phyloP scores from a whole-genome alignment of 2,888 invertebrate species.

The Erebia epiphron region DNA sequence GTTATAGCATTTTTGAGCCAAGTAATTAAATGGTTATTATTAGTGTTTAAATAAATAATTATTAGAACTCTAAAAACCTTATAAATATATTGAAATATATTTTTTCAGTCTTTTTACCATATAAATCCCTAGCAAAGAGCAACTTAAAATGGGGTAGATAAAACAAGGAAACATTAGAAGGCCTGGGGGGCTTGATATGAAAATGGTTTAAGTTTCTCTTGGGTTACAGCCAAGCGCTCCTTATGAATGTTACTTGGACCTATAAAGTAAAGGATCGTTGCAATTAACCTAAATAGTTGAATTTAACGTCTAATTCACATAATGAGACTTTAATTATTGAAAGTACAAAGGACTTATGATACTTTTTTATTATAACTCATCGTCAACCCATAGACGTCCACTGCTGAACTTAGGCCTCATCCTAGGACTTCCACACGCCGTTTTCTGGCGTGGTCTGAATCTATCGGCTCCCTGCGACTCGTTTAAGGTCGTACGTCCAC shows the following conservation, averaged over 20 bases:
- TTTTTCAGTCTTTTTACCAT: background rate
- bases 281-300: slow-evolving; percentile 20
- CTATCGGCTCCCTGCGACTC: too few species aligned
- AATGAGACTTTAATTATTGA: slow-evolving; percentile 16
- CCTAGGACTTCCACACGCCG: too few species aligned
- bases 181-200: slow-evolving; percentile 33
- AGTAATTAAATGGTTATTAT: too few species aligned
- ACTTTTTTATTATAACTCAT: too few species aligned
- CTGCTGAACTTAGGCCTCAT: too few species aligned
- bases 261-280: slow-evolving; percentile 23
- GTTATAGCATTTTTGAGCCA: too few species aligned
- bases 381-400: too few species aligned
- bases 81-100: background rate
- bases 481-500: too few species aligned
- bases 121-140: background rate
- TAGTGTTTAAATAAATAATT: too few species aligned
- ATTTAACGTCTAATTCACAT: slow-evolving; percentile 15
- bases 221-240: slow-evolving; percentile 37
- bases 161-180: slow-evolving; percentile 30
- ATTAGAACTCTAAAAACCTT: background rate
- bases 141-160: slow-evolving; percentile 3
- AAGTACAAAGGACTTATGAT: too few species aligned
- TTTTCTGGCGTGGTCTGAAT: too few species aligned
- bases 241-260: slow-evolving; percentile 33
- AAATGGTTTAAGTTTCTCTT: slow-evolving; percentile 39